phyloP scores from a whole-genome alignment of 2,888 invertebrate genomes.

The Uropetala carovei region DNA sequence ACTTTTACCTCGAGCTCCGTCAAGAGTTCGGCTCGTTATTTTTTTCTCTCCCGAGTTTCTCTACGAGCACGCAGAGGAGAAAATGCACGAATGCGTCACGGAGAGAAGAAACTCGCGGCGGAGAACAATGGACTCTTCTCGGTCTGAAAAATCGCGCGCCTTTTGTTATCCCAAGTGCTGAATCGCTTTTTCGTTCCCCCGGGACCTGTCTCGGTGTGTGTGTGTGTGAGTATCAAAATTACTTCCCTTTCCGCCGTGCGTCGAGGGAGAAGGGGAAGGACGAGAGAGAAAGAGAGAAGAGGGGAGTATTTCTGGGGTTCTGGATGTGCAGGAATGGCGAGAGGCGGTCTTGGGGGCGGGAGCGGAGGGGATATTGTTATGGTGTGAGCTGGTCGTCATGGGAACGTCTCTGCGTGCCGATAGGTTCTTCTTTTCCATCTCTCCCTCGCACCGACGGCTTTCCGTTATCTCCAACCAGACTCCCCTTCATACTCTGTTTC shows the following conservation, averaged over 20 bases:
- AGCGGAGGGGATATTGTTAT: no score
- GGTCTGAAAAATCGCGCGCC: no score
- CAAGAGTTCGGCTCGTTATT: neutral
- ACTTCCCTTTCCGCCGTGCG: constrained; percentile 32
- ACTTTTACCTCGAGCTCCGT: neutral
- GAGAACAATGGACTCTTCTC: no score
- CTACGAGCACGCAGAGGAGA: neutral
- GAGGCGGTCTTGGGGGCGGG: neutral
- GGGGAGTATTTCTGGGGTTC: constrained; percentile 22
- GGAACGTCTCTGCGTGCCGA: constrained; percentile 59
- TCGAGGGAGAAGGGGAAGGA: neutral
- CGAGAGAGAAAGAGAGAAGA: neutral
- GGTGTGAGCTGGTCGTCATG: constrained; percentile 2
- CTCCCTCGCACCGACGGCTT: neutral
- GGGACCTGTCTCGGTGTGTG: neutral
- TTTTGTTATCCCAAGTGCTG: no score
- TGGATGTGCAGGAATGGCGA: neutral
- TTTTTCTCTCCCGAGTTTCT: neutral
- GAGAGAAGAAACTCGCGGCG: no score
- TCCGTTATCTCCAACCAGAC: neutral
- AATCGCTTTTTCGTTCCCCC: neutral
- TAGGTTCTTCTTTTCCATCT: neutral
- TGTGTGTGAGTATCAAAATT: neutral
- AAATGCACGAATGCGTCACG: neutral
- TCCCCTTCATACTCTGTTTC: constrained; percentile 11